These are phyloP conservation scores for Mythimna ferrago DNA, from an alignment of 2,888 invertebrate species.

Conservation along the genomic window DNA sequence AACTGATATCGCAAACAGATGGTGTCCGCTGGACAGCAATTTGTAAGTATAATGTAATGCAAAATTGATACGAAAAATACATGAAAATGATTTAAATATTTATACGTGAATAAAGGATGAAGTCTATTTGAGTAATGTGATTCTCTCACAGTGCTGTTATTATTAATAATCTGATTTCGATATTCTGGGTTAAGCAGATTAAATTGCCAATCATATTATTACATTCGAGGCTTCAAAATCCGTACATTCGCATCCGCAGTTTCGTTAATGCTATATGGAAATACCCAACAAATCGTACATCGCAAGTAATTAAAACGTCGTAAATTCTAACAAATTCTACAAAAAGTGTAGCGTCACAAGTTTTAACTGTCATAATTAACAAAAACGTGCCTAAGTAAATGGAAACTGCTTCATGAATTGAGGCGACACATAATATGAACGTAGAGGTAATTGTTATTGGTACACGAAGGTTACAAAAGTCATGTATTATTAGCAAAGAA, in stretches of 20 bases:
- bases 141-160: not conserved
- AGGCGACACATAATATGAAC: conserved; percentile 2
- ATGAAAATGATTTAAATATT: not conserved
- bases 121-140: too few species aligned
- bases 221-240: not conserved
- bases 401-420: conserved; percentile 21
- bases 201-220: too few species aligned
- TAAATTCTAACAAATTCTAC: conserved; percentile 29
- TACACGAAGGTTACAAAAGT: conserved; percentile 26
- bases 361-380: conserved; percentile 26
- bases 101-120: not conserved
- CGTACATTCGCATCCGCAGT: too few species aligned
- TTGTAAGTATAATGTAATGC: not conserved
- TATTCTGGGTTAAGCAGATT: too few species aligned
- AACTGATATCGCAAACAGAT: conserved; percentile 10
- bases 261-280: not conserved
- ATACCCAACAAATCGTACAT: not conserved
- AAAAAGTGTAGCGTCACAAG: conserved; percentile 19
- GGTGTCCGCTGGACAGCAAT: conserved; percentile 12
- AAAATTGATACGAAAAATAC: conserved; percentile 9
- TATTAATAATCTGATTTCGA: not conserved
- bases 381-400: conserved; percentile 20
- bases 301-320: conserved; percentile 26
- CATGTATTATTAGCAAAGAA: not conserved
- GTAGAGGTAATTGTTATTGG: conserved; percentile 12